Base-by-base conservation (phyloP, 2,888 invertebrate species). In the Norana najaformis region DNA sequence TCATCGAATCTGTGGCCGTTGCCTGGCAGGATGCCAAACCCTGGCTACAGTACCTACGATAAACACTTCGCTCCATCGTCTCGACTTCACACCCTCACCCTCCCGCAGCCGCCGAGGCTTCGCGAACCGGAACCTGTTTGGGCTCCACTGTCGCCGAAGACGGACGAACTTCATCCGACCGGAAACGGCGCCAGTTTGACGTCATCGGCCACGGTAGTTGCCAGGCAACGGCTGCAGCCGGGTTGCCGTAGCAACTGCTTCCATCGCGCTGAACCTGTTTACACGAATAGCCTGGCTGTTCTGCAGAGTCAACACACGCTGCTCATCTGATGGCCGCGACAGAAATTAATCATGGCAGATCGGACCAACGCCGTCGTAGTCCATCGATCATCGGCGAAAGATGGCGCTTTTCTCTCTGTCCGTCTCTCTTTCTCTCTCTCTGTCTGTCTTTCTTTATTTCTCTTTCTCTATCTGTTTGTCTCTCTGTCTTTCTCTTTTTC, bases 261-360 rank as follows among this genome's bases (percentile, higher is more conserved):
- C 83, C 83, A 36, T 83, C 83, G 83, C 34, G 36, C 83, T 18
- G 83, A 83, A 36, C 83, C 83, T 20, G 83, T 83, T 3, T 83
- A 36, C 14, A 35, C 83, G 35, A 83, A 83, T 35, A 14, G 14
- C 83, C 30, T 16, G 2, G 83, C 83, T 18, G 35, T 13, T 36
- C 83, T 35, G 34, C 83, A 83, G 83, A 83, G 83, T 83, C 83
- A 83, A 20, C 83, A 83, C 83, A 83, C 83, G 83, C 83, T 83
- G 4, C 83, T 83, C 8, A 83, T 83, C 83, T 83, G 83, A 83
- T 0, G 53, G 41, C 3, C 3, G 23, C 3, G 53, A 23, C 23
- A 53, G 53, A 30, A 53, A 53, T 53, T 53, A 53, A 53, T 53
- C 53, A 53, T 30, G 53, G 53, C 23, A 30, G 53, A 53, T 53